Percentiles rank a stretch among this genome's conserved stretches.
Evolutionary conservation across 2,797 vertebrate genomes (phyloP).

Genomic region (Chelmon rostratus): DNA sequence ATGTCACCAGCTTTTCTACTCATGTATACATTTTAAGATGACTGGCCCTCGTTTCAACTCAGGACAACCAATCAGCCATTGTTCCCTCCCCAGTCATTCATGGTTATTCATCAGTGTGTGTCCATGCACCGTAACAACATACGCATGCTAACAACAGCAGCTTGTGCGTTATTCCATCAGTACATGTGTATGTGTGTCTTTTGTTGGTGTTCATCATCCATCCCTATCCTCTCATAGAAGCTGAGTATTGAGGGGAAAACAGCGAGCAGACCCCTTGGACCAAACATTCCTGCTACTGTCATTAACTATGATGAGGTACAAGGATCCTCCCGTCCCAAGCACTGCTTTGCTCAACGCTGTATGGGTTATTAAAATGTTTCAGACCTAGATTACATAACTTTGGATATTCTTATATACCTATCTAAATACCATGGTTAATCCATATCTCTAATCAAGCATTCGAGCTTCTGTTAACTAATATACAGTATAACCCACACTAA

Average conservation of each 20-base stretch:
- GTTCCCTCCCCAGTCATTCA: slow-evolving; percentile 36
- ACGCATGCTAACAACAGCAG: slow-evolving; percentile 55
- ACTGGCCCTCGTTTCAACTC: background rate
- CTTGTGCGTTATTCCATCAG: slow-evolving; percentile 58
- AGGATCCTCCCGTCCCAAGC: slow-evolving; percentile 68
- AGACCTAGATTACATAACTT: slow-evolving; percentile 15
- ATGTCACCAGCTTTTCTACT: slow-evolving; percentile 1
- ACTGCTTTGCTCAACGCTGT: slow-evolving; percentile 74
- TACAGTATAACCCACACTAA: slow-evolving; percentile 55
- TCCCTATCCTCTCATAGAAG: slow-evolving; percentile 86
- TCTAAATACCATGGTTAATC: slow-evolving; percentile 40
- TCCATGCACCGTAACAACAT: slow-evolving; percentile 39
- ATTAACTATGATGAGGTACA: slow-evolving; percentile 90
- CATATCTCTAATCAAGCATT: slow-evolving; percentile 61
- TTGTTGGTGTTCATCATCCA: slow-evolving; percentile 78
- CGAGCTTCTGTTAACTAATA: slow-evolving; percentile 59
- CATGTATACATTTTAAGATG: background rate
- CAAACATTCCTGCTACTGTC: slow-evolving; percentile 85
- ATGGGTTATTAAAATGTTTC: slow-evolving; percentile 39
- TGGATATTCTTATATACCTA: slow-evolving; percentile 30
- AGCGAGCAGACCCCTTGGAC: slow-evolving; percentile 84
- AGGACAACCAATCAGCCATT: slow-evolving; percentile 14
- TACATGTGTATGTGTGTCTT: slow-evolving; percentile 63
- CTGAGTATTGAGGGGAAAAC: slow-evolving; percentile 84
- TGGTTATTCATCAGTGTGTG: slow-evolving; percentile 32